Percentiles rank a stretch among this genome's conserved stretches.
Conservation (phyloP, 53 echinoderm and acorn worm species). For the Crossaster papposus region DNA sequence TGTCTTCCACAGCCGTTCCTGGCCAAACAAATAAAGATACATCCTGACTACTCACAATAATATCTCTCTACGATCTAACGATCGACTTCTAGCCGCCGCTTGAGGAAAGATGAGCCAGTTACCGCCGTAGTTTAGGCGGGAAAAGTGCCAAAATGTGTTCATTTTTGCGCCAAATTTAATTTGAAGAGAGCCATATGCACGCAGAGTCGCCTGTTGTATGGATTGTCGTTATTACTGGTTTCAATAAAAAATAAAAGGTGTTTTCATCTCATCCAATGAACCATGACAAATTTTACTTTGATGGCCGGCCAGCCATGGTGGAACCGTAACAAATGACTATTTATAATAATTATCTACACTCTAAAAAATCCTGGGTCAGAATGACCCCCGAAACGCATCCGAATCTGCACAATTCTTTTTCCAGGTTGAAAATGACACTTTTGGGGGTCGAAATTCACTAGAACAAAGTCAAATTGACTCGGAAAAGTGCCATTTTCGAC, state of each 20-base stretch:
- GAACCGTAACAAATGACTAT: too few relatives aligned
- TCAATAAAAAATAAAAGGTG: neutral
- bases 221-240: neutral
- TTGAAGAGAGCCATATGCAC: conserved; percentile 5
- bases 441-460: too few relatives aligned
- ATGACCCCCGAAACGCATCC: too few relatives aligned
- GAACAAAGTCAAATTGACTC: too few relatives aligned
- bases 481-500: too few relatives aligned
- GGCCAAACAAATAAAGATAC: conserved; percentile 38
- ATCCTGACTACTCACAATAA: neutral
- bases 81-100: conserved; percentile 22
- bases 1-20: conserved; percentile 20
- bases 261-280: neutral
- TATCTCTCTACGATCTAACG: conserved; percentile 25
- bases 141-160: conserved; percentile 3
- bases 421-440: too few relatives aligned
- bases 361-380: too few relatives aligned
- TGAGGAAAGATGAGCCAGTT: conserved; percentile 30
- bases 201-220: conserved; percentile 14
- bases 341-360: too few relatives aligned
- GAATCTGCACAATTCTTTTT: too few relatives aligned
- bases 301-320: too few relatives aligned
- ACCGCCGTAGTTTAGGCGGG: neutral
- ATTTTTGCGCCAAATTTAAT: conserved; percentile 39
- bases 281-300: neutral